These are phyloP conservation scores for Orchesellides sinensis DNA, from an alignment of 2,888 invertebrate species.

Conservation along the genomic window DNA sequence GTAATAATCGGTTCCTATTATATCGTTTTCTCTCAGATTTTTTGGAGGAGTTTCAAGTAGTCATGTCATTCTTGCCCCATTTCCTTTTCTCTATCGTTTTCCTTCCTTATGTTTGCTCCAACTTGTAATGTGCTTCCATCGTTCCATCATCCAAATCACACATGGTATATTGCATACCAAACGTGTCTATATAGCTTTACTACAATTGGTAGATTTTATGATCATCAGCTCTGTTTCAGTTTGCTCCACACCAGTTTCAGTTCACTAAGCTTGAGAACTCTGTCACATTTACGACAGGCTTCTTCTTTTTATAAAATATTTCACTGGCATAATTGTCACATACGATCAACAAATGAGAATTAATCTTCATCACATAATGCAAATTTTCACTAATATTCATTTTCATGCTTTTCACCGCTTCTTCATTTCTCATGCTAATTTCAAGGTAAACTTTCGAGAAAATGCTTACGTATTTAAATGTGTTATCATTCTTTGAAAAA, in stretches of 20 bases:
- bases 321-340: too few species aligned
- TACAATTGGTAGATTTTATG: too few species aligned
- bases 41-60: constrained; percentile 64
- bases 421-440: neutral
- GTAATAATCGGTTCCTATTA: constrained; percentile 11
- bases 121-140: too few species aligned
- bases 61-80: constrained; percentile 62
- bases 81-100: constrained; percentile 47
- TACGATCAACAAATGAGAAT: too few species aligned
- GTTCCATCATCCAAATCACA: neutral
- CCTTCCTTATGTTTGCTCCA: constrained; percentile 36
- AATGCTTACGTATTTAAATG: too few species aligned
- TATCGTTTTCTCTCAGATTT: neutral
- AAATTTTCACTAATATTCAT: neutral
- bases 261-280: neutral
- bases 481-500: neutral
- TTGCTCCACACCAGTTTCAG: constrained; percentile 1
- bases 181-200: too few species aligned
- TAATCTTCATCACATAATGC: neutral
- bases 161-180: too few species aligned
- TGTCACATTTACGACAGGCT: too few species aligned
- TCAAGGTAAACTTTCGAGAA: neutral
- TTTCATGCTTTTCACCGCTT: neutral
- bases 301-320: neutral
- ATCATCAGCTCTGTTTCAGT: too few species aligned